Base-by-base conservation (phyloP, 1,140 invertebrate species). In the Lordiphosa mommai region DNA sequence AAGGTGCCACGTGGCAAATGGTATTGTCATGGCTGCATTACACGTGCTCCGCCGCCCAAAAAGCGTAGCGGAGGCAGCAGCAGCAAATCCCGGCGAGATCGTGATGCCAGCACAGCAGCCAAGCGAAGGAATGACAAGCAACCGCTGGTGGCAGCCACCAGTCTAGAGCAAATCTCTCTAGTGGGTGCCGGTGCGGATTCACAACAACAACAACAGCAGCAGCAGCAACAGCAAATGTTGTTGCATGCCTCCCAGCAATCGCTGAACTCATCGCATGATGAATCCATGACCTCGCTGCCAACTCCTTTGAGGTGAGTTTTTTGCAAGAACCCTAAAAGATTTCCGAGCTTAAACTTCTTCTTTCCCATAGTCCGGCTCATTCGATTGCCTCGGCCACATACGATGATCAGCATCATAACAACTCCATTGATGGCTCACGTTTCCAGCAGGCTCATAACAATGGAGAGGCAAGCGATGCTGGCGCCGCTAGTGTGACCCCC, bases 1-100 rank as follows among this genome's bases (percentile, higher is more conserved):
- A 97, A 97, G 92, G 94, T 95, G 89, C 95, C 95, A 16, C 92
- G 95, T 52, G 95, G 95, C 40, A 96, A 96, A 89, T 96, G 95
- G 95, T 95, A 95, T 86, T 96, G 95, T 88, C 92, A 93, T 4
- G 94, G 94, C 66, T 96, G 95, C 88, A 92, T 94, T 65, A 92
- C 93, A 23, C 95, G 95, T 59, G 93, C 94, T 71, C 94, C 94
- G 67, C 94, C 91, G 14, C 90, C 77, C 10, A 92, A 92, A 76
- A 92, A 91, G 61, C 89, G 91, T 2, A 90, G 90, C 13, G 66
- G 64, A 7, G 48, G 46, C 55, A 72, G 67, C 67, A 88, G 60
- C 65, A 86, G 68, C 52, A 88, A 72, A 46, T 84, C 82, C 4
- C 46, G 86, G n/a, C 41, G 79, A 23, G 85, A 87, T 61, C 69